Percentiles rank a stretch among this genome's conserved stretches.
Evolutionary conservation across 53 echinoderm and acorn worm genomes (phyloP).

Genomic region (Mesocentrotus franciscanus): DNA sequence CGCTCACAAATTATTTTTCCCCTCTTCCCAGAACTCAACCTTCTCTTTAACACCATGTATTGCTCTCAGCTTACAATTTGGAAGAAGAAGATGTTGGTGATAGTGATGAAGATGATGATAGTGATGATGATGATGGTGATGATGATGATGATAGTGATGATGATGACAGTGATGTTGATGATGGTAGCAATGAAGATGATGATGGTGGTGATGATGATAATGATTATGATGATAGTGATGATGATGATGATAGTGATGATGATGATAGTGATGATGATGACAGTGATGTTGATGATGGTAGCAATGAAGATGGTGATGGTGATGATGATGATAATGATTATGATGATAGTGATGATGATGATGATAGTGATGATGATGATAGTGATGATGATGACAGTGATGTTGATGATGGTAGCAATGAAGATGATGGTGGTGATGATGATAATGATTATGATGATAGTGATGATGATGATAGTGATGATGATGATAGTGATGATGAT

Average conservation of each 20-base stretch:
- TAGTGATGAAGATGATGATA: not conserved
- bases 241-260: not conserved
- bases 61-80: too few relatives aligned
- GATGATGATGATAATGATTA: not conserved
- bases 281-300: not conserved
- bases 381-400: not conserved
- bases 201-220: not conserved
- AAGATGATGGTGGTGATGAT: not conserved
- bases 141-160: conserved; percentile 2
- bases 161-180: too few relatives aligned
- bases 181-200: not conserved
- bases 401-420: not conserved
- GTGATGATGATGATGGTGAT: too few relatives aligned
- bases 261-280: not conserved
- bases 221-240: not conserved
- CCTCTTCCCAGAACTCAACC: too few relatives aligned
- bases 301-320: conserved; percentile 4
- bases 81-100: too few relatives aligned
- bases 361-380: not conserved
- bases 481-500: not conserved
- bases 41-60: too few relatives aligned
- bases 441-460: not conserved
- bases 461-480: conserved; percentile 9
- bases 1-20: too few relatives aligned
- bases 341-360: conserved; percentile 12